A percentile compares a stretch with the other conserved stretches of the same genome.
These are phyloP conservation scores for Champsocephalus esox DNA, from an alignment of 2,797 vertebrate genomes.

Conservation along the genomic window DNA sequence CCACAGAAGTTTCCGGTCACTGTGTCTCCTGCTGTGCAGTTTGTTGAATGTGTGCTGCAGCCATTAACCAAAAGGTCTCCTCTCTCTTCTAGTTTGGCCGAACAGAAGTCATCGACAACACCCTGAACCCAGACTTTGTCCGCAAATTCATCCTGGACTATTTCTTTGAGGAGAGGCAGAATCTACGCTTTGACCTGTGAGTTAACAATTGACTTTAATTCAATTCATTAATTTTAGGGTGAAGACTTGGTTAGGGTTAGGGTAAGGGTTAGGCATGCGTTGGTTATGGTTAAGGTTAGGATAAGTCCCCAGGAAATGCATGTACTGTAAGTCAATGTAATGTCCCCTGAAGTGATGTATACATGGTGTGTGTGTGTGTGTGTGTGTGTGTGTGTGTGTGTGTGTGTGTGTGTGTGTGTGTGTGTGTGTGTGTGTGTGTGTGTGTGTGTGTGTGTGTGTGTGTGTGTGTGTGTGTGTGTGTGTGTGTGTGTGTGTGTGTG, in stretches of 20 bases:
- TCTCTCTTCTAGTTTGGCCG: constrained; percentile 89
- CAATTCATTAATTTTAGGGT: no score
- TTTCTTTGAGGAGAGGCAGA: constrained; percentile 98
- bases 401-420: no score
- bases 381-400: constrained; percentile 11
- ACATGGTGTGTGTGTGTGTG: constrained; percentile 3
- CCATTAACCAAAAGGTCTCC: not conserved
- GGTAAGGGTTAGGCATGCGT: no score
- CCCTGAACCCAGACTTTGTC: constrained; percentile 98
- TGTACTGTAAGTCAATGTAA: no score
- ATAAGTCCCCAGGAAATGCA: no score
- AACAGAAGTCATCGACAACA: constrained; percentile 98
- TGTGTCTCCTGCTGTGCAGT: not conserved
- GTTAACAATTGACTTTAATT: no score
- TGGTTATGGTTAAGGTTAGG: no score
- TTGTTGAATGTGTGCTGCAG: not conserved
- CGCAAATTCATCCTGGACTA: constrained; percentile 98
- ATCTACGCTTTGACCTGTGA: constrained; percentile 98
- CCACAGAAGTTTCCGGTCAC: not conserved
- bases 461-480: constrained; percentile 10
- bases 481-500: constrained; percentile 11
- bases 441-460: constrained; percentile 16
- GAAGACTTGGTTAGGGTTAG: no score
- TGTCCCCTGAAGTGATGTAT: no score
- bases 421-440: no score